Evolutionary conservation across 1,140 invertebrate species (phyloP).

Genomic region (Medauroidea extradentata): DNA sequence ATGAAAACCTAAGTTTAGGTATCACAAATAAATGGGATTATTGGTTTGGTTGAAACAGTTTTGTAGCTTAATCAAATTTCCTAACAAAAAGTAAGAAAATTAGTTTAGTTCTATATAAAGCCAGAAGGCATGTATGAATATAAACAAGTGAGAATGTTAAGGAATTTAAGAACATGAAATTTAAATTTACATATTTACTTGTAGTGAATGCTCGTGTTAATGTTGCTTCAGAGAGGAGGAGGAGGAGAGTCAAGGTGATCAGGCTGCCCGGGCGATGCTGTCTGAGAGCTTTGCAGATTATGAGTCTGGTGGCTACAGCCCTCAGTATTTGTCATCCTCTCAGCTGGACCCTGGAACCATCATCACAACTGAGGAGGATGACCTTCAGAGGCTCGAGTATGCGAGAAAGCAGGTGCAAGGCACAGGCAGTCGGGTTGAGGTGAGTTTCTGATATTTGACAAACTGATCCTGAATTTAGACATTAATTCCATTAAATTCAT

Average conservation of each 20-base stretch:
- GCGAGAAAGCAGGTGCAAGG: constrained; percentile 59
- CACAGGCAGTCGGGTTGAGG: constrained; percentile 50
- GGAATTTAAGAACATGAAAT: not conserved
- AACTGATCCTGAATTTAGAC: too few relatives aligned
- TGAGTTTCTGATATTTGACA: too few relatives aligned
- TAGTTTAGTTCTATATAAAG: too few relatives aligned
- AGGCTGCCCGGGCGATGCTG: constrained; percentile 48
- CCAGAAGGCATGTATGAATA: too few relatives aligned
- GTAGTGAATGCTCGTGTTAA: not conserved
- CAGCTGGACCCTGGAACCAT: constrained; percentile 81
- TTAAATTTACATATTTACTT: not conserved
- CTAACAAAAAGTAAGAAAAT: too few relatives aligned
- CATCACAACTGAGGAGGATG: constrained; percentile 73
- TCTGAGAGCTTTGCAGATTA: constrained; percentile 68
- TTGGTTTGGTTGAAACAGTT: too few relatives aligned
- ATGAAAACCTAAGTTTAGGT: too few relatives aligned
- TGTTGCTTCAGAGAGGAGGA: constrained; percentile 13
- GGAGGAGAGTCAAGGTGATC: constrained; percentile 25
- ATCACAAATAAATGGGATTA: too few relatives aligned
- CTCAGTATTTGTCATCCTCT: constrained; percentile 59
- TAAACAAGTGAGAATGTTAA: too few relatives aligned
- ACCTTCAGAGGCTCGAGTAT: constrained; percentile 69
- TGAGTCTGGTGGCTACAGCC: constrained; percentile 77
- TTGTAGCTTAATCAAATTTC: too few relatives aligned
- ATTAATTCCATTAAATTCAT: too few relatives aligned